phyloP scores from a whole-genome alignment of 2,888 invertebrate species.

The Gisinianus flammeolus region DNA sequence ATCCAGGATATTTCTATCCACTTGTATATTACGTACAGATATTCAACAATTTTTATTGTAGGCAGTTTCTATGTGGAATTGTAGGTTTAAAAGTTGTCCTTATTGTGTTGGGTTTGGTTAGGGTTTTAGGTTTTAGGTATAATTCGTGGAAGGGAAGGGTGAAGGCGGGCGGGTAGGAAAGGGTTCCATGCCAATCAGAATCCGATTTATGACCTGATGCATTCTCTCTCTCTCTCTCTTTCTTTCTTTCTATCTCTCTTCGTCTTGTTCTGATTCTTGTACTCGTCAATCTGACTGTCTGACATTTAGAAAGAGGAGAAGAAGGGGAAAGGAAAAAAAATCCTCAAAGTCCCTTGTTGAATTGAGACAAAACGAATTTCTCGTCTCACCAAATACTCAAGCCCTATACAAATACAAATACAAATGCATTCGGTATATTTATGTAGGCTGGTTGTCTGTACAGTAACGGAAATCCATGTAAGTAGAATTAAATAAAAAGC shows the following conservation, averaged over 20 bases:
- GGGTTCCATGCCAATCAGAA: background rate
- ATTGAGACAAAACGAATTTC: background rate
- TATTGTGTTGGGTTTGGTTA: background rate
- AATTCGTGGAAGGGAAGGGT: background rate
- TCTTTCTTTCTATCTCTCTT: background rate
- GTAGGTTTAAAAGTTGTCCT: too few species aligned
- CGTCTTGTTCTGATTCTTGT: background rate
- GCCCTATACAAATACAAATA: background rate
- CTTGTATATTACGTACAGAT: too few species aligned
- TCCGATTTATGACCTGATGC: background rate
- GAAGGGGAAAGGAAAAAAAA: background rate
- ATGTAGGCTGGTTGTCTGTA: too few species aligned
- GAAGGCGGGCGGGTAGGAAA: background rate
- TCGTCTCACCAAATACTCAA: background rate
- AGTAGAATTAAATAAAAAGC: background rate
- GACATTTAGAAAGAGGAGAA: background rate
- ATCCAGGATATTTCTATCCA: background rate
- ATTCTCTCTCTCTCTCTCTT: background rate
- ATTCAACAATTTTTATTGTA: too few species aligned
- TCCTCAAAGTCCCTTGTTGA: background rate
- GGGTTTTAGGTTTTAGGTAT: background rate
- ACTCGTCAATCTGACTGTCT: background rate
- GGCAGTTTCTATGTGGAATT: too few species aligned
- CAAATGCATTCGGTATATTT: too few species aligned
- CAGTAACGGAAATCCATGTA: too few species aligned